Base-by-base conservation (phyloP, 2,888 invertebrate genomes). In the Lasioglossum oenotherae region DNA sequence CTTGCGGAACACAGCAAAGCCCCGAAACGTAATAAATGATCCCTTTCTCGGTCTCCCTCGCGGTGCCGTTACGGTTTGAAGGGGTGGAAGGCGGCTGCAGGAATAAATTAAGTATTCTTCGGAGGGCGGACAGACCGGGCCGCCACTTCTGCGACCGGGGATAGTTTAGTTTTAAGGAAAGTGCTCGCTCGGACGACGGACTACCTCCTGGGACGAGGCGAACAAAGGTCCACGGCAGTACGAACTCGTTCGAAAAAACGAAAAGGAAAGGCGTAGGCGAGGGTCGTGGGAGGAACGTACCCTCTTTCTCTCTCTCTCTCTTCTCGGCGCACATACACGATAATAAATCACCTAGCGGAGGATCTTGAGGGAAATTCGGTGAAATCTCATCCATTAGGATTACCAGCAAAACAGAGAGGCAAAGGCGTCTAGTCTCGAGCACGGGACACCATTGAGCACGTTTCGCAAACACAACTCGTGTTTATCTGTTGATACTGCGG, bases 321-420 rank as follows among this genome's bases (percentile, higher is more conserved):
- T n/a, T n/a, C 3, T 12, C n/a, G 12, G 10, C 57, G 78, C 69
- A 78, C 82, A 79, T 49, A 77, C 64, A 53, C n/a, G 49, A 90
- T 84, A 86, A 93, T 92, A 92, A 92, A 93, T 92, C 92, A 92
- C 92, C 87, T 84, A 73, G 89, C 82, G 84, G 77, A 72, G 77
- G 81, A 91, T 89, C 90, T 88, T 88, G 87, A 89, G 87, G 88
- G 88, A 89, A 91, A 90, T 87, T 89, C 88, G 75, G 85, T 85
- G 91, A 90, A 90, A 90, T 90, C 91, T 92, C 93, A 92, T 93
- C 93, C 91, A 92, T 93, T 92, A 92, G 91, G 91, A 92, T 93
- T 93, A 92, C 88, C 38, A 75, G 67, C 31, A 64, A 80, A 82
- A 74, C 74, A 74, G 4, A 19, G 77, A 60, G 44, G 57, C 84